phyloP scores from a whole-genome alignment of 2,113 vertebrate genomes.

The Pituophis catenifer region DNA sequence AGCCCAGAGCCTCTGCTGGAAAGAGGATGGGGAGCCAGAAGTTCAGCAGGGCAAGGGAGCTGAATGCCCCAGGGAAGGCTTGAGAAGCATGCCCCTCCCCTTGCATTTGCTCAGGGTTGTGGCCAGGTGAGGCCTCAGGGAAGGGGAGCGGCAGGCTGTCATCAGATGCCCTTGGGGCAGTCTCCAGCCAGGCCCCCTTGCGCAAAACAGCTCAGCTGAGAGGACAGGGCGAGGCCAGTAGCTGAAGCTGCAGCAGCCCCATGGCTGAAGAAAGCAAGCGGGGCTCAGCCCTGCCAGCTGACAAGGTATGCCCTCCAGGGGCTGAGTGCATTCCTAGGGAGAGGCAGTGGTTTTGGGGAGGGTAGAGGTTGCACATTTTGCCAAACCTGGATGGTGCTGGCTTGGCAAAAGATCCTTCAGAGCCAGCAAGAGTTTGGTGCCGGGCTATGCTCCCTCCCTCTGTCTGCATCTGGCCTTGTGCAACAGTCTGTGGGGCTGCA shows the following conservation, averaged over 20 bases:
- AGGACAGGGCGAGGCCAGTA: neutral
- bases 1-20: neutral
- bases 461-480: neutral
- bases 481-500: neutral
- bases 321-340: neutral
- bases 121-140: neutral
- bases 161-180: neutral
- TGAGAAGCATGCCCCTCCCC: neutral
- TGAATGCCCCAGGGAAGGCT: neutral
- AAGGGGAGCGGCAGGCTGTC: neutral
- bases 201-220: neutral
- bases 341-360: neutral
- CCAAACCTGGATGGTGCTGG: neutral
- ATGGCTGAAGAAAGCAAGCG: neutral
- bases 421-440: neutral
- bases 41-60: neutral
- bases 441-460: neutral
- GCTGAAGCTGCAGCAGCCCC: neutral
- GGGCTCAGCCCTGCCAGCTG: neutral
- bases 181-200: accelerated
- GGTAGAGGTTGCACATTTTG: neutral
- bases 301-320: neutral
- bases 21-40: neutral
- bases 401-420: neutral
- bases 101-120: neutral